These are phyloP conservation scores for Anomalospiza imberbis DNA, from an alignment of 2,797 vertebrate species.

Conservation along the genomic window DNA sequence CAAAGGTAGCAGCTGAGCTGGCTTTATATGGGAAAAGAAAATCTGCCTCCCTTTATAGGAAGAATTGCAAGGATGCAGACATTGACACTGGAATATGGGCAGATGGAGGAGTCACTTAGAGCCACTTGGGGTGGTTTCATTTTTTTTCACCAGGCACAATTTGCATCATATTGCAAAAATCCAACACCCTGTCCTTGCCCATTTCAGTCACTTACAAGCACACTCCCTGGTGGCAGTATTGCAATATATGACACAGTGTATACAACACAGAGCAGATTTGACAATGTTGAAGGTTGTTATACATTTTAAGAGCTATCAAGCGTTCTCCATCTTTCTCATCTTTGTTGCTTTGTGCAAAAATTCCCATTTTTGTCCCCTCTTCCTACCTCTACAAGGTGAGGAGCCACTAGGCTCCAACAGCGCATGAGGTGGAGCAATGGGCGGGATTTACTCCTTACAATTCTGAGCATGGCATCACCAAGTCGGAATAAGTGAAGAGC, in stretches of 20 bases:
- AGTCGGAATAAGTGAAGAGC: constrained; percentile 93
- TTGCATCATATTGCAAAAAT: neutral
- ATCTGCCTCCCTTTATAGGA: neutral
- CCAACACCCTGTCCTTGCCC: neutral
- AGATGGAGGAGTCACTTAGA: neutral
- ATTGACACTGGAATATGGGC: neutral
- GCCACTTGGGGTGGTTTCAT: neutral
- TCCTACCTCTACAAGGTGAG: constrained; percentile 92
- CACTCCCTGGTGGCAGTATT: neutral
- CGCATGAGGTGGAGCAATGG: constrained; percentile 91
- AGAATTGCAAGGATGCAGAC: neutral
- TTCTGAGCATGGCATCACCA: constrained; percentile 91
- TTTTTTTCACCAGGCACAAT: neutral
- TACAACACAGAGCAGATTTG: neutral
- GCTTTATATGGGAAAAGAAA: neutral
- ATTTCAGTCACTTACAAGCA: neutral
- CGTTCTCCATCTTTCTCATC: neutral
- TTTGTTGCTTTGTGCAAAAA: neutral
- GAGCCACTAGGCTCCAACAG: constrained; percentile 94
- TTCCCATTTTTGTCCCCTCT: neutral
- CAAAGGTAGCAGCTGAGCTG: neutral
- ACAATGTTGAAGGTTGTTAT: neutral
- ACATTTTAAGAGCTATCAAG: neutral
- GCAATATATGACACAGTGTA: neutral
- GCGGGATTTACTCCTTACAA: constrained; percentile 85